Conservation (phyloP, 2,888 invertebrate genomes). For the Acronicta psi region DNA sequence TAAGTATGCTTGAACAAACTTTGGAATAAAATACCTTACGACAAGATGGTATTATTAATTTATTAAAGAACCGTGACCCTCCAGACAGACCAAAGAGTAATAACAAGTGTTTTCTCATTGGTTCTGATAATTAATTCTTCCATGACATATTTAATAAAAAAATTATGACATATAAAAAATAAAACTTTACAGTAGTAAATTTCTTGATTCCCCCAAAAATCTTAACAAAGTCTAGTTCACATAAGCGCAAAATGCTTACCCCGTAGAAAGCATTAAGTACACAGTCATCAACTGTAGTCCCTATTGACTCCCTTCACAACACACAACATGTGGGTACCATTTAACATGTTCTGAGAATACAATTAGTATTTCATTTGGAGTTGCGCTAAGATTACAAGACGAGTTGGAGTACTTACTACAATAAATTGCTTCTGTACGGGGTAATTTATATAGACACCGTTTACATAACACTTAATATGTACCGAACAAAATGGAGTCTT, state of each 20-base stretch:
- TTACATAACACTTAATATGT: conserved; percentile 47
- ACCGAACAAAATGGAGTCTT: conserved; percentile 57
- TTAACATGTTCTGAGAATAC: conserved; percentile 65
- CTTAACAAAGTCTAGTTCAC: neutral
- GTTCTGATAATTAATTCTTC: too few species aligned
- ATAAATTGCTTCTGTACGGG: conserved; percentile 62
- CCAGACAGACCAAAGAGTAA: too few species aligned
- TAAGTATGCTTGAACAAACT: conserved; percentile 27
- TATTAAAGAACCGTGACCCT: too few species aligned
- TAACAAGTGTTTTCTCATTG: too few species aligned
- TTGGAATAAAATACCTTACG: conserved; percentile 16
- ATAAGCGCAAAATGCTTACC: conserved; percentile 16
- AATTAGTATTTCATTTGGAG: conserved; percentile 73
- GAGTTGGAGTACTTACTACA: conserved; percentile 61
- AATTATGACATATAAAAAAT: too few species aligned
- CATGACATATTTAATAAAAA: too few species aligned
- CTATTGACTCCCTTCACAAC: conserved; percentile 57
- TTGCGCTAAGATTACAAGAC: conserved; percentile 64
- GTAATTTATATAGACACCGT: conserved; percentile 59
- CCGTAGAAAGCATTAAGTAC: conserved; percentile 36
- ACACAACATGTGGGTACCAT: conserved; percentile 53
- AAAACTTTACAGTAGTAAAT: neutral
- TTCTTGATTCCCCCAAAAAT: neutral
- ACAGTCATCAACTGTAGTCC: conserved; percentile 58
- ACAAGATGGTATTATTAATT: conserved; percentile 8